Evolutionary conservation across 2,888 invertebrate species (phyloP).

Genomic region (Hirtodrosophila alboralis): DNA sequence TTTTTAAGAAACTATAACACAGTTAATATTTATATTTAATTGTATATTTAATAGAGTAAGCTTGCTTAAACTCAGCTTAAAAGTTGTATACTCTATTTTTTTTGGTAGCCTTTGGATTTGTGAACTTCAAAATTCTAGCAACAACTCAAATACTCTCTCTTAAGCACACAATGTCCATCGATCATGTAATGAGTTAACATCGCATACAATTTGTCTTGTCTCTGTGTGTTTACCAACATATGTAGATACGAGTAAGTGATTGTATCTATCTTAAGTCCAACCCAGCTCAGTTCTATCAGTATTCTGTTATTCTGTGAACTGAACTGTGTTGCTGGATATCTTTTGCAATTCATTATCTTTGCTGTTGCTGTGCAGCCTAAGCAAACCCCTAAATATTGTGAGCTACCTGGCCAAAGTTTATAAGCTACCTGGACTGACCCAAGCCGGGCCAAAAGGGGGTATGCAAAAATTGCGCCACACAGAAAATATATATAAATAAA

Average conservation of each 20-base stretch:
- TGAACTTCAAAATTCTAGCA: neutral
- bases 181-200: conserved; percentile 34
- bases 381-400: conserved; percentile 12
- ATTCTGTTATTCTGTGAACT: too few species aligned
- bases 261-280: conserved; percentile 24
- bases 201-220: conserved; percentile 3
- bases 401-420: conserved; percentile 34
- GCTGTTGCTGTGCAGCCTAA: conserved; percentile 5
- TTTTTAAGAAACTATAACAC: too few species aligned
- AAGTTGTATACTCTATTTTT: neutral
- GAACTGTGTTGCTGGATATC: conserved; percentile 13
- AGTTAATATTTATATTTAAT: too few species aligned
- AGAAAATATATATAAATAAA: neutral
- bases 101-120: neutral
- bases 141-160: conserved; percentile 8
- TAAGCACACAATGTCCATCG: conserved; percentile 20
- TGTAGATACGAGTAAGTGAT: conserved; percentile 28
- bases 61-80: too few species aligned
- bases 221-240: conserved; percentile 17
- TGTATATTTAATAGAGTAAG: too few species aligned
- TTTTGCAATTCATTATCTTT: conserved; percentile 47
- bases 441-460: neutral
- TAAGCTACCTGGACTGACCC: conserved; percentile 18
- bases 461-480: conserved; percentile 8
- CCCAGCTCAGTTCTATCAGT: conserved; percentile 3